Evolutionary conservation across 37 sponge, comb jelly and placozoan genomes (phyloP).

Genomic region (Chondrilla cf. caribensis): DNA sequence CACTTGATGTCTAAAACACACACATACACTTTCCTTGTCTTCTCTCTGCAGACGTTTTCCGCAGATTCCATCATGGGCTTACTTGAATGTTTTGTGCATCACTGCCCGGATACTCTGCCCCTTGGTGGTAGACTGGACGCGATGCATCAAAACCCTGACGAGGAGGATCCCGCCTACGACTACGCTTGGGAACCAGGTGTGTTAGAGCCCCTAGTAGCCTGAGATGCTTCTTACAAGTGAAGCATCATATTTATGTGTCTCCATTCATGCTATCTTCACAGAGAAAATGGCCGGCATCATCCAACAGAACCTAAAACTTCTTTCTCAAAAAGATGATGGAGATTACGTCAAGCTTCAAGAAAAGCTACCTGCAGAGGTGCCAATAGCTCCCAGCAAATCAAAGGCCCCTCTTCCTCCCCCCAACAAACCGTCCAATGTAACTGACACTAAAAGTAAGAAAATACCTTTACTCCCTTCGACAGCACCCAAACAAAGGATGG

Average conservation of each 20-base stretch:
- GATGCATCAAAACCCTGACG: background rate
- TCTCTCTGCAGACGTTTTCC: background rate
- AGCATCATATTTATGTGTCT: background rate
- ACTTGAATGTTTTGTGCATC: constrained; percentile 60
- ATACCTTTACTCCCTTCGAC: too few relatives aligned
- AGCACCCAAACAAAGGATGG: background rate
- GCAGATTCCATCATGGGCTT: constrained; percentile 34
- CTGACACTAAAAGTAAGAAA: too few relatives aligned
- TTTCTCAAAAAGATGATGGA: background rate
- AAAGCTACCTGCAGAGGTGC: background rate
- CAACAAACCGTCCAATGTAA: background rate
- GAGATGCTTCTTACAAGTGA: background rate
- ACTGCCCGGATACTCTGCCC: constrained; percentile 32
- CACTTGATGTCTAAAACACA: background rate
- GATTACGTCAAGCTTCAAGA: background rate
- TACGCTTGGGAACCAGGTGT: constrained; percentile 63
- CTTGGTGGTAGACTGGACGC: constrained; percentile 51
- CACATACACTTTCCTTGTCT: background rate
- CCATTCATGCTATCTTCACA: too few relatives aligned
- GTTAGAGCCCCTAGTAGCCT: background rate
- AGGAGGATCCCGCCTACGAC: constrained; percentile 33
- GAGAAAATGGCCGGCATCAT: constrained; percentile 1
- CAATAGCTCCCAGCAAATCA: background rate
- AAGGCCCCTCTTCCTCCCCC: background rate
- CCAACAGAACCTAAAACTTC: background rate